Evolutionary conservation across 2,888 invertebrate genomes (phyloP), one percentile per base, ranked within the genome.

Genomic region (Drosophila mercatorum): DNA sequence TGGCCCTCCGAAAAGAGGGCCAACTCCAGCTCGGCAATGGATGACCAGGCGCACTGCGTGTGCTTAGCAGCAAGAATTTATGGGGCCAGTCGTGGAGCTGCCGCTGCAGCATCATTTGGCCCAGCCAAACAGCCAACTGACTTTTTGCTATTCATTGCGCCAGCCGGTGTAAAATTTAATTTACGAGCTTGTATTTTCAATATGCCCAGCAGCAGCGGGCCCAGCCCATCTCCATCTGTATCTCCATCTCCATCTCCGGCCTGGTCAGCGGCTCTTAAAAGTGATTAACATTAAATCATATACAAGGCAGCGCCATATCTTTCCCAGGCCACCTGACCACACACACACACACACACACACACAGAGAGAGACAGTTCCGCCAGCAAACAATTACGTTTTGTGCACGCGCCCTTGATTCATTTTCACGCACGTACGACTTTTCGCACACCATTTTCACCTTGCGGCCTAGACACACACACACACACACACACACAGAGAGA

Each of bases 201-300:
- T 84, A 84, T 74, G 79, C 68, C 68, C 58, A 70, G 28, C 49
- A 34, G n/a, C 58, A 70, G 28, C 49, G 17, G n/a, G 14, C 47
- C 8, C 4, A 31, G 31, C 53, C 22, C 26, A 28, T 34, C 31
- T 10, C 7, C 57, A 11, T 5, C 43, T 17, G 2, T 43, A 17
- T 14, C 55, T 26, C 14, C 51, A 17, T 41, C 28, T 10, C n/a
- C 31, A 58, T 41, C 52, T 60, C 14, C 17, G 51, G 51, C 51
- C 51, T 51, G 53, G 22, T 36, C 70, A 73, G 65, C 43, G 71
- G 61, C 74, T 68, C 77, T 78, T 80, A 75, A 81, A 85, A 85
- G 86, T 89, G 89, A 89, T 89, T 86, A 86, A 88, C 86, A 86
- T 89, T 89, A 86, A 86, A 86, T 86, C 86, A 86, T 85, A 84